Percentiles rank a stretch among this genome's conserved stretches.
Conservation (phyloP, 1,140 invertebrate genomes). For the Ectropis grisescens region DNA sequence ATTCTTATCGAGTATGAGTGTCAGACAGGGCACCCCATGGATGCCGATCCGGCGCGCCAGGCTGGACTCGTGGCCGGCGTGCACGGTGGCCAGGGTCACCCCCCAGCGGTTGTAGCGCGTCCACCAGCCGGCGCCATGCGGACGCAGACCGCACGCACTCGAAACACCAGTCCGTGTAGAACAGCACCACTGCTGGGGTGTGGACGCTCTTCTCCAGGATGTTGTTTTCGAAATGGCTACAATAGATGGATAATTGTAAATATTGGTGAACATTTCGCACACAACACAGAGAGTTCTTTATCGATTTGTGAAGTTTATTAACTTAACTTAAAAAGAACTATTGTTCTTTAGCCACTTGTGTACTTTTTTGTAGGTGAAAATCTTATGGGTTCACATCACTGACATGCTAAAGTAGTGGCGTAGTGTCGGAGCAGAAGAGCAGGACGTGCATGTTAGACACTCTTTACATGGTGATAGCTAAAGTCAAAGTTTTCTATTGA, state of each 20-base stretch:
- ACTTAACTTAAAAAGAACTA: no score
- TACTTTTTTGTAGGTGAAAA: no score
- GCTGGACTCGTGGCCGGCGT: conserved; percentile 83
- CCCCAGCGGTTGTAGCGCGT: conserved; percentile 87
- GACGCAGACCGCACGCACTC: conserved; percentile 88
- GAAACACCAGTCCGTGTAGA: conserved; percentile 95
- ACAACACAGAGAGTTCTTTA: no score
- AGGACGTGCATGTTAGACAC: no score
- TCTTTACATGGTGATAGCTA: no score
- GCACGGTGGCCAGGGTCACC: conserved; percentile 82
- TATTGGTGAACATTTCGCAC: no score
- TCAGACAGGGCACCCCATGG: conserved; percentile 83
- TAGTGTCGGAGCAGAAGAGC: no score
- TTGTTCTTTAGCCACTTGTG: no score
- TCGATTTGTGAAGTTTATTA: no score
- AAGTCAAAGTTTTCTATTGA: no score
- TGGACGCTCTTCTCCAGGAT: conserved; percentile 85
- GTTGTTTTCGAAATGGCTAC: conserved; percentile 88
- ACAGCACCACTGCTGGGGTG: conserved; percentile 87
- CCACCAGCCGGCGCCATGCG: conserved; percentile 84
- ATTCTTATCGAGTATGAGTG: conserved; percentile 86
- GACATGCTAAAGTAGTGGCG: no score
- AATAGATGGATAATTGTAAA: conserved; percentile 31
- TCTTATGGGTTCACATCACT: no score
- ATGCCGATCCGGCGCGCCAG: conserved; percentile 84